A percentile compares a stretch with the other conserved stretches of the same genome.
phyloP scores from a whole-genome alignment of 2,113 vertebrate species.

The Festucalex cinctus region DNA sequence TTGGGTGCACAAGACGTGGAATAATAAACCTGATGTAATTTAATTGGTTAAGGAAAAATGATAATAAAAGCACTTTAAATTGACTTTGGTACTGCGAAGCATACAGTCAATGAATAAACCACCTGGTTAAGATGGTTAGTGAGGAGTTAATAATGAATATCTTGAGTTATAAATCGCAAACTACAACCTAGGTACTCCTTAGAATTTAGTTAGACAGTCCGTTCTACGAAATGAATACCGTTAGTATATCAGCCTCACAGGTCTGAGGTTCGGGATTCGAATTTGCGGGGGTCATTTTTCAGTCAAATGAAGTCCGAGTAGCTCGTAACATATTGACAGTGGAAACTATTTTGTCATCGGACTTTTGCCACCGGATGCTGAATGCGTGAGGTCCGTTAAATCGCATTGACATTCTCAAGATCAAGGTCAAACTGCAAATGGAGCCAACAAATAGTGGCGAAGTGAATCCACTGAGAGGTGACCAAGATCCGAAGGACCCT shows the following conservation, averaged over 20 bases:
- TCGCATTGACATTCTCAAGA: neutral
- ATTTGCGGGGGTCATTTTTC: neutral
- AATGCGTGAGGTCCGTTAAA: neutral
- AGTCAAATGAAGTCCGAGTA: neutral
- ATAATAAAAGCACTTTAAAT: neutral
- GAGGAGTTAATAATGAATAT: slow-evolving; percentile 4
- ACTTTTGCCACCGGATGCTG: neutral
- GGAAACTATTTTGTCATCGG: neutral
- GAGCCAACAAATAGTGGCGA: neutral
- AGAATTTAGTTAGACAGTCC: no score
- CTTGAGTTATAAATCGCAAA: neutral
- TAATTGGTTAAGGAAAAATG: no score
- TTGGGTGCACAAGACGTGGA: neutral
- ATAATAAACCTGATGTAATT: neutral
- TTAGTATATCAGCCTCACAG: no score
- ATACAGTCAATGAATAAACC: slow-evolving; percentile 8
- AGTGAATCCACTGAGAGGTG: neutral
- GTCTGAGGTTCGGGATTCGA: no score
- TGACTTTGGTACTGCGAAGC: neutral
- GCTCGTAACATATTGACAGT: neutral
- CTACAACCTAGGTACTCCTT: neutral
- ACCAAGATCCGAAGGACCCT: neutral
- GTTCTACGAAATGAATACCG: no score
- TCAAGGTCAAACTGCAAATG: neutral
- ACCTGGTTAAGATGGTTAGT: neutral